Evolutionary conservation across 2,888 invertebrate genomes (phyloP), one percentile per base, ranked within the genome.

Genomic region (Stenoptilia bipunctidactyla): DNA sequence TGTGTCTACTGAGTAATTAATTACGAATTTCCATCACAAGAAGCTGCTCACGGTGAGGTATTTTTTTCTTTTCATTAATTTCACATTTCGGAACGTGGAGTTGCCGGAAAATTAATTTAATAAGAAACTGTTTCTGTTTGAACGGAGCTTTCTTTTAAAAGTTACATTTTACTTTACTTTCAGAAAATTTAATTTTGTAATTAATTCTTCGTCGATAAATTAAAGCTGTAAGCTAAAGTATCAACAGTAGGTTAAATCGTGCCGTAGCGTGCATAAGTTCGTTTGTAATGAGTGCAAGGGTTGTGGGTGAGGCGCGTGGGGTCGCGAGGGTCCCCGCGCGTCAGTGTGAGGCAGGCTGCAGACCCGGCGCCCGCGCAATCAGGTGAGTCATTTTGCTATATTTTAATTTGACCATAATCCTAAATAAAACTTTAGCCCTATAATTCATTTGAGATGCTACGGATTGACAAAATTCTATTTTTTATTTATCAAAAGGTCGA

Each of bases 1-100:
- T 74, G 75, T 80, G 75, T 77, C 79, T 71, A 61, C 70, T 61
- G 56, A 70, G 73, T 79, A 80, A 80, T 80, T 83, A 80, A 82
- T 83, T 77, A 77, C 62, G 67, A 76, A 68, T 66, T 70, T 73
- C 65, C 66, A 67, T 65, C 65, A 53, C 61, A 53, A 58, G 52
- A 58, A 61, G 57, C 48, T 55, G 58, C 58, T 58, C 51, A 43
- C 55, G 57, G 64, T 62, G 58, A 62, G 56, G 40, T 58, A 59
- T 58, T 56, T 46, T 56, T 58, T 58, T 52, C 47, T 48, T 50
- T 50, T 55, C 51, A 40, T 36, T 52, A 51, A 52, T 48, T 50
- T 48, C 44, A 40, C 48, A 44, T 50, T 51, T 48, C 40, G n/a
- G 43, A 45, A 42, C 40, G 45, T 46, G 40, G 48, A 57, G 56